phyloP scores from a whole-genome alignment of 1,140 invertebrate genomes.

The Drosophila ironensis region DNA sequence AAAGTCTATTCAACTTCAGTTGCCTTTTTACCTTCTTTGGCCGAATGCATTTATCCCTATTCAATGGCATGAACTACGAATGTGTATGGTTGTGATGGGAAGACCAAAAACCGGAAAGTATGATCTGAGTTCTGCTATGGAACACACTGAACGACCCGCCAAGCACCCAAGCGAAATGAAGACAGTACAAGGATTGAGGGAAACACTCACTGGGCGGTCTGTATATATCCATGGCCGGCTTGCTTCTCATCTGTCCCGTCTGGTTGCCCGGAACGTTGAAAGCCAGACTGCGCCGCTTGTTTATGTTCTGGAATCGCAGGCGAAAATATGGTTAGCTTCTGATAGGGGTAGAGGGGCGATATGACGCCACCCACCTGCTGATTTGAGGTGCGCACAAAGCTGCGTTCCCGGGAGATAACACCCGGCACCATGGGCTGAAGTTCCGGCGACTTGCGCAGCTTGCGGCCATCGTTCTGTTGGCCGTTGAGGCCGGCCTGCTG shows the following conservation, averaged over 20 bases:
- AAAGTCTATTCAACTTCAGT: too few species aligned
- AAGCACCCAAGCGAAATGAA: constrained; percentile 34
- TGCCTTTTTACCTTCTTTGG: constrained; percentile 15
- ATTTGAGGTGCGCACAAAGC: constrained; percentile 84
- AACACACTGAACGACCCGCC: constrained; percentile 3
- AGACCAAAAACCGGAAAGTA: neutral
- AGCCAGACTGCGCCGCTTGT: constrained; percentile 80
- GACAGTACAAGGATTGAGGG: neutral
- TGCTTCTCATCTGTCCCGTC: constrained; percentile 83
- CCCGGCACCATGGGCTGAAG: constrained; percentile 76
- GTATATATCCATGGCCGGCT: constrained; percentile 93
- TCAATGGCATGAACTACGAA: neutral
- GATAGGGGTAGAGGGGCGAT: neutral
- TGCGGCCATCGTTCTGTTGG: constrained; percentile 68
- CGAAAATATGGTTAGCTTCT: constrained; percentile 13
- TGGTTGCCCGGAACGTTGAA: constrained; percentile 74
- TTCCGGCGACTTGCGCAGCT: constrained; percentile 77
- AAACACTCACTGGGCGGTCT: constrained; percentile 89
- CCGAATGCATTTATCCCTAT: constrained; percentile 7
- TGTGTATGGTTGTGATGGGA: neutral
- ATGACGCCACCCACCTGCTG: constrained; percentile 78
- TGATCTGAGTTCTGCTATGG: neutral
- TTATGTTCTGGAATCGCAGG: constrained; percentile 61
- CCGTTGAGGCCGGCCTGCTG: constrained; percentile 54
- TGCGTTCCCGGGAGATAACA: constrained; percentile 85